Base-by-base conservation (phyloP, 1,140 invertebrate species). In the Palaemon carinicauda region DNA sequence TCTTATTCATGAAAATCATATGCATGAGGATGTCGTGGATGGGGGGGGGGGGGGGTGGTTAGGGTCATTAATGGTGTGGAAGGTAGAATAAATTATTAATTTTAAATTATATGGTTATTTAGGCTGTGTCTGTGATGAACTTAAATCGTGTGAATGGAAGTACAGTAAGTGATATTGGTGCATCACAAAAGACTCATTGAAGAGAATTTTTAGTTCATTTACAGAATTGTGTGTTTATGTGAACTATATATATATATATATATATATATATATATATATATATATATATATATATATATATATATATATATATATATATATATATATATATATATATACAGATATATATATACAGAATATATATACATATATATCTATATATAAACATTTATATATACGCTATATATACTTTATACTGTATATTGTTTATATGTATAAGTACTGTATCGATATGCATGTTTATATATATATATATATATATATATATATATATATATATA, bases 251-350 rank as follows among this genome's bases (percentile, higher is more conserved):
- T 60, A 24, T 60, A 60, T 60, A 60, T 60, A 60, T 60, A 24
- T 60, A 24, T 3, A 3, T 14, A 4, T 60, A 3, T 60, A 14
- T 60, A 60, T 60, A 60, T 12, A 60, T 60, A 12, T 60, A 12
- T 17, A 60, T 5, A 12, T 60, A 5, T 60, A 60, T 60, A 60
- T 12, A 60, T 60, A 60, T 60, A 60, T 60, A 60, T 60, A 60
- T 60, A 60, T 60, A 60, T 60, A 60, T 60, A 60, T 60, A 60
- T 60, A 60, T 60, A 60, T 60, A 60, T 60, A 60, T 60, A 60
- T 60, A 60, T 60, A 60, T 60, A 60, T 60, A 60, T 60, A 60
- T 60, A 60, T 60, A 60, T 60, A 60, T 60, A 60, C 17, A 60
- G 10, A 60, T 60, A 27, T 60, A 60, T 7, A 60, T 60, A 24